phyloP scores from a whole-genome alignment of 2,113 vertebrate genomes.

The Sinocyclocheilus grahami region DNA sequence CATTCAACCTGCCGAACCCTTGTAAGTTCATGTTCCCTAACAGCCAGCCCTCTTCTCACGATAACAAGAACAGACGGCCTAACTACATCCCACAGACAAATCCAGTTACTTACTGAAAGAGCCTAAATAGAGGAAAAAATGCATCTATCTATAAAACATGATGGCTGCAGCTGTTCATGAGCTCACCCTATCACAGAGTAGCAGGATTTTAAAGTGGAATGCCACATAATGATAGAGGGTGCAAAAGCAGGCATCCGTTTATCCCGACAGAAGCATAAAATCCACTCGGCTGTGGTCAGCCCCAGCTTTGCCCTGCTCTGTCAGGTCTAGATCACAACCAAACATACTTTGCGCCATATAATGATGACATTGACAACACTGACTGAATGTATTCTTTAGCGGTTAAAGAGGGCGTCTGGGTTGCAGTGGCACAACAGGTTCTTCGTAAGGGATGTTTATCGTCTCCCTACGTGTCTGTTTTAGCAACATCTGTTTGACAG shows the following conservation, averaged over 20 bases:
- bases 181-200: slow-evolving; percentile 49
- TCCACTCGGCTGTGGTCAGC: slow-evolving; percentile 47
- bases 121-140: slow-evolving; percentile 26
- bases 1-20: background rate
- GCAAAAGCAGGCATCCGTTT: slow-evolving; percentile 23
- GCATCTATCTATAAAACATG: slow-evolving; percentile 29
- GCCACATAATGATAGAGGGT: slow-evolving; percentile 49
- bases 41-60: background rate
- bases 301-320: slow-evolving; percentile 8
- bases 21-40: background rate
- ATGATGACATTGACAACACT: slow-evolving; percentile 13
- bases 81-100: slow-evolving; percentile 16
- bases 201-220: slow-evolving; percentile 33
- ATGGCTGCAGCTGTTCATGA: slow-evolving; percentile 42
- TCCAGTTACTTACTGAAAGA: background rate
- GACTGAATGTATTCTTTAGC: slow-evolving; percentile 27
- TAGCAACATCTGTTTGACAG: no score
- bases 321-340: slow-evolving; percentile 15
- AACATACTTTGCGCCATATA: slow-evolving; percentile 37
- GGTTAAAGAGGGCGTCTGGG: slow-evolving; percentile 18
- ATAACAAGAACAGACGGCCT: background rate
- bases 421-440: slow-evolving; percentile 15
- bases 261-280: slow-evolving; percentile 31
- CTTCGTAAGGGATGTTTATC: no score
- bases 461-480: no score